A percentile compares a stretch with the other conserved stretches of the same genome.
These are phyloP conservation scores for Lampris incognitus DNA, from an alignment of 2,113 vertebrate genomes.

Conservation along the genomic window DNA sequence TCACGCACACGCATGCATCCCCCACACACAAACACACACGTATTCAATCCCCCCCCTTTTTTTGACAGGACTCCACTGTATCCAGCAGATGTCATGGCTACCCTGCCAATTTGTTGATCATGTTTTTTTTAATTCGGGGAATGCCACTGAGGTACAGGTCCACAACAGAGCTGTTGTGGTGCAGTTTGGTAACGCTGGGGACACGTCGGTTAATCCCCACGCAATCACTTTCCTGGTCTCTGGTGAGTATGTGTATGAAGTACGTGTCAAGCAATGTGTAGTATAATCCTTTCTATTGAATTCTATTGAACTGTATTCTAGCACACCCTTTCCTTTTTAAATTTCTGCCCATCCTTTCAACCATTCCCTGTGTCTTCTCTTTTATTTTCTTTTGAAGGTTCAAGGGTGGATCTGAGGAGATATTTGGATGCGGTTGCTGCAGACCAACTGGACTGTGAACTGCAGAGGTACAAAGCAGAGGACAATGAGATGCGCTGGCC, in stretches of 20 bases:
- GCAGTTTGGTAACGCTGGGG: conserved; percentile 78
- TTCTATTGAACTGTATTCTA: not conserved
- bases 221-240: conserved; percentile 78
- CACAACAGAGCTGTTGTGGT: conserved; percentile 66
- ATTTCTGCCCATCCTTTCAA: not conserved
- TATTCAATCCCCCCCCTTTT: not conserved
- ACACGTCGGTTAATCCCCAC: conserved; percentile 63
- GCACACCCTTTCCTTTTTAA: not conserved
- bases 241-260: conserved; percentile 55
- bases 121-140: conserved; percentile 7
- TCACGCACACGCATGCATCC: not conserved
- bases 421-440: conserved; percentile 47
- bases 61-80: conserved; percentile 44
- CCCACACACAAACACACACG: too few relatives aligned
- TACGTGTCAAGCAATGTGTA: not conserved
- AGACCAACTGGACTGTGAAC: conserved; percentile 73
- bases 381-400: conserved; percentile 51
- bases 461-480: conserved; percentile 74
- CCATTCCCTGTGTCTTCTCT: not conserved
- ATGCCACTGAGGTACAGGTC: conserved; percentile 49
- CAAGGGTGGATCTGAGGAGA: conserved; percentile 71
- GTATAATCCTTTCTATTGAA: not conserved
- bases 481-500: conserved; percentile 78
- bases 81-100: conserved; percentile 68
- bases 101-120: conserved; percentile 77